Percentiles rank a stretch among this genome's conserved stretches.
phyloP scores from a whole-genome alignment of 2,113 vertebrate species.

The Colaptes auratus region DNA sequence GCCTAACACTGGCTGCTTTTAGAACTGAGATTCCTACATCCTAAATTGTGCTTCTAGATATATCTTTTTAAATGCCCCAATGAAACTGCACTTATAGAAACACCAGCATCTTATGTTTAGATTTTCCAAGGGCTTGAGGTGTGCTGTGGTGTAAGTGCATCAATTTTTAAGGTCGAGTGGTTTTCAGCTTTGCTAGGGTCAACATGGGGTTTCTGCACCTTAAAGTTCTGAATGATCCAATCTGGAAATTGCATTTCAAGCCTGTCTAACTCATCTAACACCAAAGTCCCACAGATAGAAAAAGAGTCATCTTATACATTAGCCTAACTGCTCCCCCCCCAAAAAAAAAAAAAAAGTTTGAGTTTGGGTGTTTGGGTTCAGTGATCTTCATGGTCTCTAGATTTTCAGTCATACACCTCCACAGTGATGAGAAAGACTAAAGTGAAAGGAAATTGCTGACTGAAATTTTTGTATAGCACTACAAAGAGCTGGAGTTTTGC shows the following conservation, averaged over 20 bases:
- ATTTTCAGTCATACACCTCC: not conserved
- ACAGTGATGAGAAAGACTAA: not conserved
- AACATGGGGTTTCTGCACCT: not conserved
- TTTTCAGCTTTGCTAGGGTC: not conserved
- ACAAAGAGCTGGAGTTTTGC: not conserved
- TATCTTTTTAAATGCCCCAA: not conserved
- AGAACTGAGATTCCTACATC: not conserved
- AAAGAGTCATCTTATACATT: not conserved
- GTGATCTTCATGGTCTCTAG: not conserved
- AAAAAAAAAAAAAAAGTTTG: not conserved
- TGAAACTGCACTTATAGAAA: rapidly evolving
- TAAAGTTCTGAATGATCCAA: not conserved
- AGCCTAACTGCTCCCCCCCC: too few species aligned
- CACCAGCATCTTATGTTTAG: rapidly evolving
- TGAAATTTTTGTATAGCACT: not conserved
- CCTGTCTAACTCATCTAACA: not conserved
- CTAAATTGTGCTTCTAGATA: not conserved
- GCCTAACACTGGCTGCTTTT: not conserved
- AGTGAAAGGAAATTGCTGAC: not conserved
- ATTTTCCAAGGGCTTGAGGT: not conserved
- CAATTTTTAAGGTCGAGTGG: not conserved
- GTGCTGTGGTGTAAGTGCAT: not conserved
- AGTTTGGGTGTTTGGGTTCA: not conserved
- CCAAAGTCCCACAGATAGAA: not conserved
- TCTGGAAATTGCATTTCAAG: not conserved